phyloP scores from a whole-genome alignment of 2,113 vertebrate genomes.

The Salvelinus namaycush region DNA sequence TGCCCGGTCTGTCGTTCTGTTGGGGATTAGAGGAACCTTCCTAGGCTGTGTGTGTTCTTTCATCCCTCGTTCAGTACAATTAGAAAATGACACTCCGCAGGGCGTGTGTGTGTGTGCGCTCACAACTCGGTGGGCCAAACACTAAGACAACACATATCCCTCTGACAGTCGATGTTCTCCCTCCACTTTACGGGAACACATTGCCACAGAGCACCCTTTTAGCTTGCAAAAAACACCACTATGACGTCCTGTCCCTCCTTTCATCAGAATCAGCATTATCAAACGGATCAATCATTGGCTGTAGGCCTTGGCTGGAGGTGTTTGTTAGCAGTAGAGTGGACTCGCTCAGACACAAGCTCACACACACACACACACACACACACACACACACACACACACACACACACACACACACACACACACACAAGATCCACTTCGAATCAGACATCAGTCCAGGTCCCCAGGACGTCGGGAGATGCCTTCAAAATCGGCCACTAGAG shows the following conservation, averaged over 20 bases:
- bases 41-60: neutral
- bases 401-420: no score
- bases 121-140: conserved; percentile 8
- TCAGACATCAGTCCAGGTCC: no score
- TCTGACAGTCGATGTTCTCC: conserved; percentile 29
- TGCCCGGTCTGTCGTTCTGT: no score
- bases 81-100: neutral
- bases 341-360: neutral
- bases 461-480: no score
- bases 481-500: no score
- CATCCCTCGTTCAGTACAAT: neutral
- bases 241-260: conserved; percentile 15
- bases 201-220: conserved; percentile 42
- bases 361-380: no score
- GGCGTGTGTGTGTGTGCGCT: conserved; percentile 3
- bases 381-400: no score
- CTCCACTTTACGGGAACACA: conserved; percentile 25
- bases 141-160: conserved; percentile 28
- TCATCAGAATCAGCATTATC: neutral
- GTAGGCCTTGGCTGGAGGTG: neutral
- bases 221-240: conserved; percentile 36
- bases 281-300: neutral
- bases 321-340: neutral
- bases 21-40: neutral
- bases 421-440: no score